Base-by-base conservation (phyloP, 2,113 vertebrate genomes). In the Hyperopisus bebe region DNA sequence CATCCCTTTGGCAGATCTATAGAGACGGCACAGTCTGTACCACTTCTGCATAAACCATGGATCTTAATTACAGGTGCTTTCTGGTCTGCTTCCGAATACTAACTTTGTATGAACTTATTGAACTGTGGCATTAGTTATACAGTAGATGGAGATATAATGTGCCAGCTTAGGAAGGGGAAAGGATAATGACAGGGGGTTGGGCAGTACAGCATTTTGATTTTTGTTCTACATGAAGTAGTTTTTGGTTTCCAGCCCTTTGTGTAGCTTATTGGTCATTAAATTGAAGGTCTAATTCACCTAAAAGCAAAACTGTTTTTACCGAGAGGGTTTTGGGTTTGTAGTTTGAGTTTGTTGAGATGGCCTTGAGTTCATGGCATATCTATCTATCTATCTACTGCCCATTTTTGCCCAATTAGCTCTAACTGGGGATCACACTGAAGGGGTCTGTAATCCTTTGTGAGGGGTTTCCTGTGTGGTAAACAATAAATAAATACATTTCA, bases 401-500 rank as follows among this genome's bases (percentile, higher is more conserved):
- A 91, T 90, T 92, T 91, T 85, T 50, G 42, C 51, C 6, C 88
- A 90, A 89, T 91, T 87, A 66, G 88, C 90, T 90, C 90, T 42
- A 58, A 91, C 35, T 84, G 55, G 74, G 53, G 62, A 46, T 84
- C 24, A 58, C 82, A 88, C 90, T 90, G 10, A 77, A 90, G 87
- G 88, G 84, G 15, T 50, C 66, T 53, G 86, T 90, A 88, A 91
- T 88, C 88, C 90, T 62, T 55, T 86, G 90, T 89, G 19, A 90
- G 89, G 89, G 90, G 89, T 89, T 92, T 90, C 88, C 90, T 39
- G 35, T 70, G 87, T 21, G 3, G 85, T 90, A 91, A 91, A 90
- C 89, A 87, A 90, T 24, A 91, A 91, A 91, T 89, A 91, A 90
- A 92, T 92, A 90, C 88, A 91, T 89, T 42, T 82, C 35, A 83